Percentiles rank a stretch among this genome's conserved stretches.
These are phyloP conservation scores for Paracentrotus lividus DNA, from an alignment of 53 echinoderm and acorn worm genomes.

Conservation along the genomic window DNA sequence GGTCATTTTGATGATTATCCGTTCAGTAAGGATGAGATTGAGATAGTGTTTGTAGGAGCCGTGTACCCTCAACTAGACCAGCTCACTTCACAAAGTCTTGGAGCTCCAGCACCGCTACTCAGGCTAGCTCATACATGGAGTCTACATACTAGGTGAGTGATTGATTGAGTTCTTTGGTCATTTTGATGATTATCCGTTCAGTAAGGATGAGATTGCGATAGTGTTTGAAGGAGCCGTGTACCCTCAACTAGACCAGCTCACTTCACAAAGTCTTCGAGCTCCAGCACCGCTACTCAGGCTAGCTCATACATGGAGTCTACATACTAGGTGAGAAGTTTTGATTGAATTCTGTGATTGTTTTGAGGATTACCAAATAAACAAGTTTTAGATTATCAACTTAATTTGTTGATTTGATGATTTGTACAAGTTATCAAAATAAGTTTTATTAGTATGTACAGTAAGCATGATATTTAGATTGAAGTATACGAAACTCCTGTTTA, in stretches of 20 bases:
- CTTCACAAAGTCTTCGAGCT: slow-evolving; percentile 83
- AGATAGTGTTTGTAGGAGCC: slow-evolving; percentile 83
- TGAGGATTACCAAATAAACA: too few species aligned
- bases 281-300: slow-evolving; percentile 89
- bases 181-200: slow-evolving; percentile 85
- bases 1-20: slow-evolving; percentile 84
- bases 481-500: too few species aligned
- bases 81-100: slow-evolving; percentile 84
- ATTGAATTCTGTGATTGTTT: too few species aligned
- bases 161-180: slow-evolving; percentile 87
- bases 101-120: slow-evolving; percentile 85
- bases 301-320: slow-evolving; percentile 82
- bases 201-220: slow-evolving; percentile 82
- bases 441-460: too few species aligned
- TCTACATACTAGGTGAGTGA: slow-evolving; percentile 82
- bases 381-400: too few species aligned
- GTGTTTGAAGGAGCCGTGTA: slow-evolving; percentile 88
- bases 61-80: slow-evolving; percentile 90
- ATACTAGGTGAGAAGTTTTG: slow-evolving; percentile 86
- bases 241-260: slow-evolving; percentile 85
- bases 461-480: too few species aligned
- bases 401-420: too few species aligned
- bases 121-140: slow-evolving; percentile 87
- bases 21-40: slow-evolving; percentile 81
- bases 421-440: too few species aligned